Evolutionary conservation across 2,113 vertebrate genomes (phyloP).

Genomic region (Stigmatopora argus): DNA sequence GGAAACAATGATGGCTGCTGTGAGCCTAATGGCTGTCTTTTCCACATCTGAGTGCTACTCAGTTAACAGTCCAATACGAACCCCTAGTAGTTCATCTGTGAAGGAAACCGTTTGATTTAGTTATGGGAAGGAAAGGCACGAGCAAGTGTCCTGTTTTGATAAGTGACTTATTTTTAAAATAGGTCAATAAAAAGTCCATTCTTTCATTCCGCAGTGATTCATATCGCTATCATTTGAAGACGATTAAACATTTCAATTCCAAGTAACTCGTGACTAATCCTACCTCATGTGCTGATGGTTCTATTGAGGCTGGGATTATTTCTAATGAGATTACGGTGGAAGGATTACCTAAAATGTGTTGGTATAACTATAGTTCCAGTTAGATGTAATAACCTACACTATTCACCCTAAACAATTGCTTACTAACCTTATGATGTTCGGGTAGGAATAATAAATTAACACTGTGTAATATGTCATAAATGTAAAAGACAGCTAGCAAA

Average conservation of each 20-base stretch:
- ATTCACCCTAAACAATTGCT: background rate
- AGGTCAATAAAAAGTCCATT: slow-evolving; percentile 9
- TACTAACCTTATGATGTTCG: background rate
- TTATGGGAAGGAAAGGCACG: slow-evolving; percentile 6
- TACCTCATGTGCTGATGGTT: slow-evolving; percentile 32
- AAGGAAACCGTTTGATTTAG: slow-evolving; percentile 18
- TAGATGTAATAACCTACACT: slow-evolving; percentile 1
- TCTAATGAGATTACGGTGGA: slow-evolving; percentile 39
- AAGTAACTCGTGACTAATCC: slow-evolving; percentile 46
- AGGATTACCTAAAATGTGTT: slow-evolving; percentile 24
- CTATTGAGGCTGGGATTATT: slow-evolving; percentile 36
- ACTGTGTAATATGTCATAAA: background rate
- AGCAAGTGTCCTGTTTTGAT: background rate
- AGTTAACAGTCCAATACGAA: slow-evolving; percentile 18
- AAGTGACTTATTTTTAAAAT: slow-evolving; percentile 1
- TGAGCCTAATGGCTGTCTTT: slow-evolving; percentile 69
- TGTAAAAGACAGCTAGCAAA: background rate
- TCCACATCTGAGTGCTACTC: slow-evolving; percentile 53
- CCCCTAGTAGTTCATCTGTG: slow-evolving; percentile 16
- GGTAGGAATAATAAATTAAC: background rate
- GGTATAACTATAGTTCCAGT: slow-evolving; percentile 31
- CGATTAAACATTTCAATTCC: slow-evolving; percentile 40
- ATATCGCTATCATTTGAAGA: slow-evolving; percentile 9
- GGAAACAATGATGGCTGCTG: slow-evolving; percentile 80
- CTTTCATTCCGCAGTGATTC: background rate